Conservation (phyloP, 2,113 vertebrate species). For the Platysternon megacephalum region DNA sequence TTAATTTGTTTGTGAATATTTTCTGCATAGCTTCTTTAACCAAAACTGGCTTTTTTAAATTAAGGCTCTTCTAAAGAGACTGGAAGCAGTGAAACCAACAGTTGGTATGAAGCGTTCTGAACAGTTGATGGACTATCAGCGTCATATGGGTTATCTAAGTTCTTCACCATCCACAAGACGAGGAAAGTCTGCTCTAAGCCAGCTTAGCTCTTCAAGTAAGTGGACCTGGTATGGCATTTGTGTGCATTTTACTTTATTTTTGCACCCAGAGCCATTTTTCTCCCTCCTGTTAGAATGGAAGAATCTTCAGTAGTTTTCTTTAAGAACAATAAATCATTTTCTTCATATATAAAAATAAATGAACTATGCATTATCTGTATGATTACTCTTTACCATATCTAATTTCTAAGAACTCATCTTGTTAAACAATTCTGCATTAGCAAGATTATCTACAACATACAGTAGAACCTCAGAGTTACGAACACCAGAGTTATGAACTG, state of each 20-base stretch:
- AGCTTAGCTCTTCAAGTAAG: conserved; percentile 77
- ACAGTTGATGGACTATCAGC: conserved; percentile 90
- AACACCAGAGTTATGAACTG: too few relatives aligned
- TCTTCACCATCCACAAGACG: conserved; percentile 64
- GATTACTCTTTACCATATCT: neutral
- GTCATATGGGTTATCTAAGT: conserved; percentile 81
- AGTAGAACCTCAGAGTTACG: too few relatives aligned
- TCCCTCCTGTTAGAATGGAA: neutral
- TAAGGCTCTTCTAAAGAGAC: conserved; percentile 90
- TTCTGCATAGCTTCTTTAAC: neutral
- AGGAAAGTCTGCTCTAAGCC: conserved; percentile 74
- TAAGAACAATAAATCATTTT: neutral
- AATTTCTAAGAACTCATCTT: neutral
- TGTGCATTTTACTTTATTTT: neutral
- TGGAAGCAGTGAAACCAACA: conserved; percentile 92
- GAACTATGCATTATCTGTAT: neutral
- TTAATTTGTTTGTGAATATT: accelerated
- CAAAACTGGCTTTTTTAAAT: conserved; percentile 22
- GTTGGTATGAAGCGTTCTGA: conserved; percentile 87
- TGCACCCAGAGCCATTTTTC: neutral
- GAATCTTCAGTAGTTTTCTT: neutral
- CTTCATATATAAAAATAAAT: neutral
- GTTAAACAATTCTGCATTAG: neutral
- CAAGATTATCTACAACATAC: too few relatives aligned
- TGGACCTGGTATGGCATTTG: neutral